Evolutionary conservation across 2,888 invertebrate species (phyloP).

Genomic region (Dascillus cervinus): DNA sequence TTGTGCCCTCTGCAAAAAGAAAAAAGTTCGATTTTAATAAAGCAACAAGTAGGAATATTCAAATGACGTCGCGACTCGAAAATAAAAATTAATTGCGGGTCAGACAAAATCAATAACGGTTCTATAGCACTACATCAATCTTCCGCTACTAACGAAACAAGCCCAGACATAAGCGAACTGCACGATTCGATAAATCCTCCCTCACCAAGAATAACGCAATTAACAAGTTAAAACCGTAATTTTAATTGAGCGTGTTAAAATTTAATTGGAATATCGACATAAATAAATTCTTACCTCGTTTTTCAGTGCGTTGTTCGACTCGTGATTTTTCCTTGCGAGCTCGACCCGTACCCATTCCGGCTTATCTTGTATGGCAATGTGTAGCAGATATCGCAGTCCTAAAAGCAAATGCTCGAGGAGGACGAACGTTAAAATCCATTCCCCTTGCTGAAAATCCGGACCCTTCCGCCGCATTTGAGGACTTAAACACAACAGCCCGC

Average conservation of each 20-base stretch:
- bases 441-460: slow-evolving; percentile 30
- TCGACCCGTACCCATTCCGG: slow-evolving; percentile 60
- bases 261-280: slow-evolving; percentile 1
- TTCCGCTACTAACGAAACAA: too few species aligned
- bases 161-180: too few species aligned
- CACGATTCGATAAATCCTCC: too few species aligned
- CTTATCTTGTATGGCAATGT: slow-evolving; percentile 61
- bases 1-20: slow-evolving; percentile 38
- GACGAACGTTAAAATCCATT: slow-evolving; percentile 57
- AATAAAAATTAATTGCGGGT: too few species aligned
- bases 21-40: background rate
- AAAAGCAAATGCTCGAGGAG: slow-evolving; percentile 61
- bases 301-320: slow-evolving; percentile 56
- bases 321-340: slow-evolving; percentile 52
- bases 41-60: too few species aligned
- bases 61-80: too few species aligned
- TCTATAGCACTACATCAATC: slow-evolving; percentile 6
- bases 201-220: too few species aligned
- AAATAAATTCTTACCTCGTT: slow-evolving; percentile 40
- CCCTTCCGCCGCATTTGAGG: slow-evolving; percentile 48
- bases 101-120: slow-evolving; percentile 6
- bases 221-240: too few species aligned
- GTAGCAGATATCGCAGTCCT: slow-evolving; percentile 55
- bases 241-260: too few species aligned
- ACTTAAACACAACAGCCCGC: slow-evolving; percentile 62